Evolutionary conservation across 2,113 vertebrate species (phyloP), one percentile per base, ranked within the genome.

Genomic region (Penelope pileata): DNA sequence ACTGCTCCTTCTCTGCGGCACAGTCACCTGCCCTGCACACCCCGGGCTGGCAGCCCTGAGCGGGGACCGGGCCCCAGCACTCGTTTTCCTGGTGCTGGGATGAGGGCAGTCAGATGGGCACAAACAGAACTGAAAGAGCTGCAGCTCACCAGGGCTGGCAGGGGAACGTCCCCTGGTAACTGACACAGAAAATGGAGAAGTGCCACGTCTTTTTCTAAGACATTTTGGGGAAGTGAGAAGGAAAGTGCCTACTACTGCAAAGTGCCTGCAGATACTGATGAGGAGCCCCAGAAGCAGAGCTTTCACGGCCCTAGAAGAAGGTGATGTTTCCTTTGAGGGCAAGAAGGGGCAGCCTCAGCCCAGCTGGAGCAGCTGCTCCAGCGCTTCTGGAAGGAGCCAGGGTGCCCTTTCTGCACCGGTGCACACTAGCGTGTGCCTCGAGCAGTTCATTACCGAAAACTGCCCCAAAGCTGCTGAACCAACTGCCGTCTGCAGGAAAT

Each of bases 151-250:
- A 34, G 93, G 53, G 63, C 82, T 82, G 78, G 38, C 62, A 7
- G 53, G 75, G 72, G 60, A 66, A 66, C 7, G 2, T 50, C 63
- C 50, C 58, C 56, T 2, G 0, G 30, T 48, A 83, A 84, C 26
- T 18, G 83, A 10, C 21, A 16, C 0, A 7, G 60, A 67, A 91
- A 96, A 96, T 68, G 62, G 60, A 76, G 96, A 96, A 94, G 69
- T 85, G 54, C 74, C 43, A n/a, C 2, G 0, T 74, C 76, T 38
- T 59, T 40, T 54, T 50, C 30, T 80, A 34, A 22, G 29, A 63
- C 43, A 2, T 8, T 89, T 76, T 95, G 90, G 58, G 90, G 93
- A 94, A 94, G 87, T 87, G 91, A 87, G 90, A 92, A 69, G 93
- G 84, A 84, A 75, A 86, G n/a, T n/a, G n/a, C 59, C 60, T 94